Evolutionary conservation across 1,140 invertebrate species (phyloP).

Genomic region (Leucophenga varia): DNA sequence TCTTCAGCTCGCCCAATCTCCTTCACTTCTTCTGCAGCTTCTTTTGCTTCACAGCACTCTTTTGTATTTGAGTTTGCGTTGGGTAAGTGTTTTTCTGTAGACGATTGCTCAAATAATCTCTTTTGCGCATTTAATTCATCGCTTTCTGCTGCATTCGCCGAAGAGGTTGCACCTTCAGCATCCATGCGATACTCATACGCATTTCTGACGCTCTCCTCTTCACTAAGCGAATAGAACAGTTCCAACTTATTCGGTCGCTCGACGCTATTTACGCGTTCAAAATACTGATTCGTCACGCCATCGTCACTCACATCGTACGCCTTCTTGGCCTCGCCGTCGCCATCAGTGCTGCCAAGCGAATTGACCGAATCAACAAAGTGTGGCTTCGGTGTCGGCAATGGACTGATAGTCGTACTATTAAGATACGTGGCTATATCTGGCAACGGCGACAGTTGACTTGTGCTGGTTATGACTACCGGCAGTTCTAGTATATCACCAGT

Average conservation of each 20-base stretch:
- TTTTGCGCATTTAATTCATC: not conserved
- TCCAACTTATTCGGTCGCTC: slow-evolving; percentile 45
- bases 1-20: slow-evolving; percentile 2
- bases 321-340: slow-evolving; percentile 7
- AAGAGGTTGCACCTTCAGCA: not conserved
- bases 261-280: slow-evolving; percentile 49
- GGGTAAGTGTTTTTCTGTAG: no score
- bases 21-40: not conserved
- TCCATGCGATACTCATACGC: slow-evolving; percentile 8
- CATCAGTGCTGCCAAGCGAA: slow-evolving; percentile 3
- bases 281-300: slow-evolving; percentile 54
- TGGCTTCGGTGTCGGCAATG: slow-evolving; percentile 26
- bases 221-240: slow-evolving; percentile 40
- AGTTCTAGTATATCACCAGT: slow-evolving; percentile 5
- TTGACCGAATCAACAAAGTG: slow-evolving; percentile 16
- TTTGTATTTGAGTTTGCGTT: no score
- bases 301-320: slow-evolving; percentile 37
- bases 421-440: slow-evolving; percentile 33
- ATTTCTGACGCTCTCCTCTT: slow-evolving; percentile 29
- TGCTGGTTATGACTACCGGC: slow-evolving; percentile 22
- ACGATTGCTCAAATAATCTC: no score
- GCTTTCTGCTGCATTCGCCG: not conserved
- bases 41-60: no score
- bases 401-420: slow-evolving; percentile 28
- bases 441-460: slow-evolving; percentile 33